Evolutionary conservation across 2,888 invertebrate species (phyloP).

Genomic region (Corythucha ciliata): DNA sequence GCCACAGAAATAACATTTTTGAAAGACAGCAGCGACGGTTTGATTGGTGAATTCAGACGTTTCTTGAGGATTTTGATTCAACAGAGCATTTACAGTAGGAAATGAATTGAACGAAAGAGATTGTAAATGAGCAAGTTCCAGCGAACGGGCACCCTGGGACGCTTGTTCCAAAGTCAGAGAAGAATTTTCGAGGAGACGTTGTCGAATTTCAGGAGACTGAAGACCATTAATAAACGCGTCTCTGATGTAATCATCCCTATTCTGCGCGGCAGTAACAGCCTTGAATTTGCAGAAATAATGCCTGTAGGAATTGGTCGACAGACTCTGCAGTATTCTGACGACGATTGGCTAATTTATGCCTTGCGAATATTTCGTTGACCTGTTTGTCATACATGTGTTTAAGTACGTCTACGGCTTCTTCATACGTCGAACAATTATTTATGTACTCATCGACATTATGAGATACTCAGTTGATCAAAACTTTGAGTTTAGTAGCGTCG

Average conservation of each 20-base stretch:
- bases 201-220: too few relatives aligned
- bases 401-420: neutral
- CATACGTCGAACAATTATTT: conserved; percentile 1
- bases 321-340: conserved; percentile 1
- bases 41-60: too few relatives aligned
- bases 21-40: too few relatives aligned
- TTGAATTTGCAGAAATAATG: conserved; percentile 7
- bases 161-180: too few relatives aligned
- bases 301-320: conserved; percentile 8
- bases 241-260: conserved; percentile 5
- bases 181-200: too few relatives aligned
- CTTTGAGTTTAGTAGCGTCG: too few relatives aligned
- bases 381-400: conserved; percentile 1
- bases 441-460: neutral
- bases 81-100: too few relatives aligned
- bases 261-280: conserved; percentile 10
- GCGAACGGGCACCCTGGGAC: too few relatives aligned
- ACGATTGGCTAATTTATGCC: conserved; percentile 1
- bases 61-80: too few relatives aligned
- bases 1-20: too few relatives aligned
- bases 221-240: conserved; percentile 3
- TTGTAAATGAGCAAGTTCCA: too few relatives aligned
- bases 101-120: too few relatives aligned
- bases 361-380: conserved; percentile 1
- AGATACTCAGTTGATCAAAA: neutral